Conservation (phyloP, 2,888 invertebrate genomes). For the Eustalomyia histrio region DNA sequence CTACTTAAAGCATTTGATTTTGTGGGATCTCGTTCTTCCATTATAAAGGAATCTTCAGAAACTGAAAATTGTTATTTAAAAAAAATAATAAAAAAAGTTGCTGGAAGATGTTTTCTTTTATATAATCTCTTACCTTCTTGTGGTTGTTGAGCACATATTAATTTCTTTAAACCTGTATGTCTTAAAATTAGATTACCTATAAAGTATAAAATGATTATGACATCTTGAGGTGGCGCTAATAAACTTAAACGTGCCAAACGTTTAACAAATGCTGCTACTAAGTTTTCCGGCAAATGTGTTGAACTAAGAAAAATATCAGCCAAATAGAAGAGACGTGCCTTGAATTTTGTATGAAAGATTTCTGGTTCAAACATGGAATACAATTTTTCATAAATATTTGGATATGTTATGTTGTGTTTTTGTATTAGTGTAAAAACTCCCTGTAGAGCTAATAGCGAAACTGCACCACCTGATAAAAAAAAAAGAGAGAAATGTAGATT, state of each 20-base stretch:
- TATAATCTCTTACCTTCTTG: slow-evolving; percentile 74
- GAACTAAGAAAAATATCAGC: slow-evolving; percentile 95
- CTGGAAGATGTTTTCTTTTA: background rate
- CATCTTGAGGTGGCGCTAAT: slow-evolving; percentile 89
- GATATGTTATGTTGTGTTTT: slow-evolving; percentile 95
- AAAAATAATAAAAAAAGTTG: background rate
- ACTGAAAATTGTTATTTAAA: slow-evolving; percentile 66
- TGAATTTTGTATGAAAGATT: slow-evolving; percentile 94
- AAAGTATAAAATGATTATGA: slow-evolving; percentile 87
- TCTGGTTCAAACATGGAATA: slow-evolving; percentile 96
- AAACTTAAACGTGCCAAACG: slow-evolving; percentile 90
- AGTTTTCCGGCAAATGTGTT: slow-evolving; percentile 92
- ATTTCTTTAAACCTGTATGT: slow-evolving; percentile 89
- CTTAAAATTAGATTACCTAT: slow-evolving; percentile 91
- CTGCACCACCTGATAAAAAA: slow-evolving; percentile 85
- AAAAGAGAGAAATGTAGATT: slow-evolving; percentile 41
- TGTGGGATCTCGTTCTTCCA: slow-evolving; percentile 89
- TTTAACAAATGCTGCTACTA: slow-evolving; percentile 97
- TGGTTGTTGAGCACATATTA: slow-evolving; percentile 81
- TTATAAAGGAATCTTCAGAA: slow-evolving; percentile 88
- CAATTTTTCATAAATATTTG: slow-evolving; percentile 95
- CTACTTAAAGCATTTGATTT: slow-evolving; percentile 91
- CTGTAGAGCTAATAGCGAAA: slow-evolving; percentile 93
- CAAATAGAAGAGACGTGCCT: slow-evolving; percentile 91
- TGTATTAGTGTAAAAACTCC: slow-evolving; percentile 94